phyloP scores from a whole-genome alignment of 2,888 invertebrate species.

The Chrysolina haemoptera region DNA sequence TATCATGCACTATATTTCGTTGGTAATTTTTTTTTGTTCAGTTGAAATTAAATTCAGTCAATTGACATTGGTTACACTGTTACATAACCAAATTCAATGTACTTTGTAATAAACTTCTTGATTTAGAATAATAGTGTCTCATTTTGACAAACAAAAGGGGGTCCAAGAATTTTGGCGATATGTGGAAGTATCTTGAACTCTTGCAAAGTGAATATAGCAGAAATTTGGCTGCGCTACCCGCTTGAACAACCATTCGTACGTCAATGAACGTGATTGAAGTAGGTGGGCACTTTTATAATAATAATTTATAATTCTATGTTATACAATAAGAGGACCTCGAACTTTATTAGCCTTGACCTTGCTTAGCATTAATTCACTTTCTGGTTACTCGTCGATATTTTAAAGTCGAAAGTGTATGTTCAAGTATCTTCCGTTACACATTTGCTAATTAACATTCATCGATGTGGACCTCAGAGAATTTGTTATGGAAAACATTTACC shows the following conservation, averaged over 20 bases:
- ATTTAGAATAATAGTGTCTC: too few species aligned
- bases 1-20: too few species aligned
- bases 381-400: slow-evolving; percentile 31
- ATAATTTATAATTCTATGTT: slow-evolving; percentile 40
- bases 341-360: slow-evolving; percentile 50
- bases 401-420: slow-evolving; percentile 21
- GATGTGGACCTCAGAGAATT: background rate
- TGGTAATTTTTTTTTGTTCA: too few species aligned
- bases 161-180: too few species aligned
- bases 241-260: background rate
- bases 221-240: background rate
- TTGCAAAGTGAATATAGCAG: background rate
- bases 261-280: slow-evolving; percentile 7
- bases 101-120: too few species aligned
- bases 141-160: too few species aligned
- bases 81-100: too few species aligned
- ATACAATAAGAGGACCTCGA: slow-evolving; percentile 49
- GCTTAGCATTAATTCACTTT: slow-evolving; percentile 44
- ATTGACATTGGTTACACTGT: too few species aligned
- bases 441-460: slow-evolving; percentile 21
- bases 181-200: too few species aligned
- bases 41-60: too few species aligned
- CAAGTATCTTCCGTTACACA: slow-evolving; percentile 8
- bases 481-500: too few species aligned
- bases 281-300: slow-evolving; percentile 7